phyloP scores from a whole-genome alignment of 2,797 vertebrate species.

The Sternarchorhynchus goeldii region DNA sequence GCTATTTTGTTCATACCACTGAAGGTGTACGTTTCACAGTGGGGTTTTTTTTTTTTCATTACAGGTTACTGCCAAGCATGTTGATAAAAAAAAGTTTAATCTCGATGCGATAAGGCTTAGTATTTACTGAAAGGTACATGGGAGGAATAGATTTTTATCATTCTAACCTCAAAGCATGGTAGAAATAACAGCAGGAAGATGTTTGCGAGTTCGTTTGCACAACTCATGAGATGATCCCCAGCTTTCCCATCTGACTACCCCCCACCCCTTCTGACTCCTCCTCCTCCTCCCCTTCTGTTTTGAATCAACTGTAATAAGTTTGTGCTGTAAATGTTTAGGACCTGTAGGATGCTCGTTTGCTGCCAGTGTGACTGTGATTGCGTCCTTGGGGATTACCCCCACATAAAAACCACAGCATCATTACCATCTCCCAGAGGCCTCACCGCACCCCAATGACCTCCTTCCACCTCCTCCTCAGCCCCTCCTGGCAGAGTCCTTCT shows the following conservation, averaged over 20 bases:
- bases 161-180: neutral
- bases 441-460: conserved; percentile 36
- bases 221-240: conserved; percentile 26
- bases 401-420: conserved; percentile 50
- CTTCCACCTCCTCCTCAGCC: neutral
- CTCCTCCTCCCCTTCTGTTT: conserved; percentile 43
- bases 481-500: conserved; percentile 4
- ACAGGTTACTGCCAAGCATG: no score
- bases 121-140: no score
- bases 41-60: no score
- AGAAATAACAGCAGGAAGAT: neutral
- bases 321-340: conserved; percentile 52
- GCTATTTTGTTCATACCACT: no score
- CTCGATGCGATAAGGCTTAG: no score
- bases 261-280: no score
- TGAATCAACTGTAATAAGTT: conserved; percentile 56
- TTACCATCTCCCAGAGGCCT: conserved; percentile 51
- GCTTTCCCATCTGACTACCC: conserved; percentile 25
- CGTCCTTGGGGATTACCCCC: conserved; percentile 46
- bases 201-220: conserved; percentile 11
- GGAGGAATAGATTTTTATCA: no score
- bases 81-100: no score
- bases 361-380: conserved; percentile 56
- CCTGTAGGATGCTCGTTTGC: conserved; percentile 52
- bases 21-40: no score